Evolutionary conservation across 2,888 invertebrate species (phyloP).

Genomic region (Drosophila prostipennis): DNA sequence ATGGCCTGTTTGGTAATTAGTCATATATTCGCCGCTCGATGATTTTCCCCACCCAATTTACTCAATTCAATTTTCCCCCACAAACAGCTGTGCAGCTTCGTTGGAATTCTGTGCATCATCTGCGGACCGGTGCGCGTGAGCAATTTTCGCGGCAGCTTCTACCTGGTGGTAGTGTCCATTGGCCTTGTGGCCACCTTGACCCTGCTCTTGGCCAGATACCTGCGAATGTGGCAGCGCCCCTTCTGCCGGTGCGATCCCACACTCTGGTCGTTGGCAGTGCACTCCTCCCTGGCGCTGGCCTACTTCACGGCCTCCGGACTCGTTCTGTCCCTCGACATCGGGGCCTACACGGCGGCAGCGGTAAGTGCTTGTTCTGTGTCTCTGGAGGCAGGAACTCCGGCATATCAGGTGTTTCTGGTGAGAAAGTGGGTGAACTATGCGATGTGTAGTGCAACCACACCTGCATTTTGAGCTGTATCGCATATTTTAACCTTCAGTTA

Average conservation of each 20-base stretch:
- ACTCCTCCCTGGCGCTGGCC: constrained; percentile 49
- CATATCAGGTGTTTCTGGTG: too few relatives aligned
- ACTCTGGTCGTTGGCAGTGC: constrained; percentile 58
- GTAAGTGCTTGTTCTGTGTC: constrained; percentile 20
- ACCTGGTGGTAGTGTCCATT: constrained; percentile 56
- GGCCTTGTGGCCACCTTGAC: constrained; percentile 54
- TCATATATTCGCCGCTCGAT: not conserved
- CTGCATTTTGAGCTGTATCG: too few relatives aligned
- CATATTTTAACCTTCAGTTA: too few relatives aligned
- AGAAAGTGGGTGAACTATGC: too few relatives aligned
- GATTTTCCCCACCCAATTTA: not conserved
- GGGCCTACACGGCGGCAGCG: constrained; percentile 63
- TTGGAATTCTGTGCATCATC: constrained; percentile 74
- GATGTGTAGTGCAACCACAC: too few relatives aligned
- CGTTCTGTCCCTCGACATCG: constrained; percentile 59
- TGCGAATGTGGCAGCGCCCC: constrained; percentile 67
- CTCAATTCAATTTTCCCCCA: not conserved
- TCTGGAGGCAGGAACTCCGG: too few relatives aligned
- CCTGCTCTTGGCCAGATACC: constrained; percentile 60
- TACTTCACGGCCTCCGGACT: constrained; percentile 67
- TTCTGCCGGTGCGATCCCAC: constrained; percentile 56
- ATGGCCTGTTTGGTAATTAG: constrained; percentile 63
- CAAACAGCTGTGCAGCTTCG: constrained; percentile 62
- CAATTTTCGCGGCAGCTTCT: constrained; percentile 76
- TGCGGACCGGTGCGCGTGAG: constrained; percentile 71